phyloP scores from a whole-genome alignment of 2,888 invertebrate species.

The Synergus japonicus region DNA sequence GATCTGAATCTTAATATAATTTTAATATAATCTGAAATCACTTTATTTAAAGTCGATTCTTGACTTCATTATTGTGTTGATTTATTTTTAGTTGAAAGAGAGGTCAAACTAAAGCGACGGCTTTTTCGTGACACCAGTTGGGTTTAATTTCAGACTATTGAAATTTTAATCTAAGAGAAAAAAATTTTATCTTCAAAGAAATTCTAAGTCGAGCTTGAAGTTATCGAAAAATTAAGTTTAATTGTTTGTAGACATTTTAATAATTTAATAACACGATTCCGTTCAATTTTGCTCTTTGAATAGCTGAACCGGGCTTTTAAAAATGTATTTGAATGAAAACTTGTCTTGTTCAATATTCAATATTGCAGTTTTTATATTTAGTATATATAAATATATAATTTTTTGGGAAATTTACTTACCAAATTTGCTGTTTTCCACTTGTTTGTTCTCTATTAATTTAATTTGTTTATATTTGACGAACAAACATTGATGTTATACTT shows the following conservation, averaged over 20 bases:
- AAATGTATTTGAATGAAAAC: not conserved
- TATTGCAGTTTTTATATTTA: not conserved
- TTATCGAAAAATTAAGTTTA: not conserved
- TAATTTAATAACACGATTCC: not conserved
- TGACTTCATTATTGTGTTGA: not conserved
- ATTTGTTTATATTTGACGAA: too few species aligned
- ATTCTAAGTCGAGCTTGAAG: too few species aligned
- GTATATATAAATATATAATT: too few species aligned
- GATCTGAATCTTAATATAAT: not conserved
- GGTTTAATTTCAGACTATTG: not conserved
- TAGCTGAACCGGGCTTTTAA: not conserved
- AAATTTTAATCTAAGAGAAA: not conserved
- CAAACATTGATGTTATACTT: too few species aligned
- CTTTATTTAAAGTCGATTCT: not conserved
- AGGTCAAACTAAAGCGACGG: conserved; percentile 3
- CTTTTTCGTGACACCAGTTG: not conserved
- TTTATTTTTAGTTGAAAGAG: not conserved
- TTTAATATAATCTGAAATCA: not conserved
- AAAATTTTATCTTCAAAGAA: not conserved
- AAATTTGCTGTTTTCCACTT: too few species aligned
- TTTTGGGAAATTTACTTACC: too few species aligned
- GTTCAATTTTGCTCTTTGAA: not conserved
- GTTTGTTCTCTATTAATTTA: too few species aligned
- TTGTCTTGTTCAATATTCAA: too few species aligned
- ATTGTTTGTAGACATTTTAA: not conserved